Evolutionary conservation across 2,888 invertebrate species (phyloP).

Genomic region (Troilus luridus): DNA sequence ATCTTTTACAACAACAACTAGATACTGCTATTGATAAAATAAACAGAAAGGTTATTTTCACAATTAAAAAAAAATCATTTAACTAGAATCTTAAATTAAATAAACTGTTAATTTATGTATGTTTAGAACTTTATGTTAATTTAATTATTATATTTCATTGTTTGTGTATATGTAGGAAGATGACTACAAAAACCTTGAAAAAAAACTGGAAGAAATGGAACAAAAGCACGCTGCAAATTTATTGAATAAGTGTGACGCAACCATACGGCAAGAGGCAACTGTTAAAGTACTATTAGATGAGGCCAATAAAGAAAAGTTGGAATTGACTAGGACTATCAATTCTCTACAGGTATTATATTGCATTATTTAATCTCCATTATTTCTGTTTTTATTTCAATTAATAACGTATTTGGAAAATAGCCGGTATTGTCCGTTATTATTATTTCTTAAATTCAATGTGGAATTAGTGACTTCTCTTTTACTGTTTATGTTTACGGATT

Average conservation of each 20-base stretch:
- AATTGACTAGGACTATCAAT: conserved; percentile 59
- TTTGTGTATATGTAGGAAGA: conserved; percentile 61
- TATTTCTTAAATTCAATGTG: too few species aligned
- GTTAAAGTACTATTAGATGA: conserved; percentile 64
- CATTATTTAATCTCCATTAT: neutral
- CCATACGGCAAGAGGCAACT: conserved; percentile 62
- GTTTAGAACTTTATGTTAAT: neutral
- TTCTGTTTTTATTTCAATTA: neutral
- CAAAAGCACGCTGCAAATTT: conserved; percentile 61
- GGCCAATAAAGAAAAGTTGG: conserved; percentile 62
- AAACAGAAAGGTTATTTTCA: conserved; percentile 62
- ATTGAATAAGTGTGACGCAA: conserved; percentile 65
- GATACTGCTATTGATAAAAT: conserved; percentile 61
- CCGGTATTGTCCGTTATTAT: too few species aligned
- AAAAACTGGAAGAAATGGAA: conserved; percentile 63
- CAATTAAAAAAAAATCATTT: neutral
- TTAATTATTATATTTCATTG: neutral
- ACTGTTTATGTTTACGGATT: too few species aligned
- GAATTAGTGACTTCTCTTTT: too few species aligned
- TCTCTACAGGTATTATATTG: conserved; percentile 60
- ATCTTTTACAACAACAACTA: conserved; percentile 62
- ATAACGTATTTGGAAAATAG: neutral
- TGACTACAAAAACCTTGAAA: conserved; percentile 62
- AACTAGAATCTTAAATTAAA: neutral
- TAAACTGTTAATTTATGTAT: conserved; percentile 6